phyloP scores from a whole-genome alignment of 2,888 invertebrate species.

The Siphlonurus alternatus region DNA sequence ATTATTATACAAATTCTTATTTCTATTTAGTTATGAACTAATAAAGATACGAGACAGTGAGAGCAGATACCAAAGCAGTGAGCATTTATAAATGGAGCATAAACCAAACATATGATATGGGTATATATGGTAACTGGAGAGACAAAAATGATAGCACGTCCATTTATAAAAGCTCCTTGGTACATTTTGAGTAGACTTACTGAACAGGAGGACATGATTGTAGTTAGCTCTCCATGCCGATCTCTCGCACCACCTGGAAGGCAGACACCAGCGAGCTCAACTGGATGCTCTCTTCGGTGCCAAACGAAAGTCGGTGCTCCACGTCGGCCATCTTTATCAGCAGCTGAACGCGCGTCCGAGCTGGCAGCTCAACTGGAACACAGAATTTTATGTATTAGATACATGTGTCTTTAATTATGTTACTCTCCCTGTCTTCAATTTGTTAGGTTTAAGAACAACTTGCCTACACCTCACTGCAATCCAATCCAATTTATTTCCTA shows the following conservation, averaged over 20 bases:
- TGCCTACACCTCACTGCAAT: no score
- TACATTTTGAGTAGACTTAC: no score
- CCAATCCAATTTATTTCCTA: no score
- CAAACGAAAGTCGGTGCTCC: constrained; percentile 69
- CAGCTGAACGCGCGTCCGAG: constrained; percentile 55
- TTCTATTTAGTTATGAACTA: no score
- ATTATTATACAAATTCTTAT: no score
- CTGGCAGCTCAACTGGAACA: constrained; percentile 70
- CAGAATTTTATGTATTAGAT: constrained; percentile 12
- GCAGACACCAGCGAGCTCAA: constrained; percentile 75
- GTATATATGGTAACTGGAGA: background rate
- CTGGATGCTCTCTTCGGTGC: constrained; percentile 83
- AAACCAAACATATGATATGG: background rate
- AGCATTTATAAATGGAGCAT: background rate
- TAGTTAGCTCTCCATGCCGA: background rate
- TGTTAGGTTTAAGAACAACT: no score
- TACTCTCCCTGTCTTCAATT: no score
- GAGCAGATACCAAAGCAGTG: background rate
- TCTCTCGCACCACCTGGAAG: constrained; percentile 59
- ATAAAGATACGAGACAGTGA: background rate
- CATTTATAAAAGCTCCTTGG: no score
- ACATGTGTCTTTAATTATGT: no score
- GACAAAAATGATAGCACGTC: background rate
- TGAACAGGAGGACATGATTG: no score
- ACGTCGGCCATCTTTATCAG: constrained; percentile 78